These are phyloP conservation scores for Tridacna gigas DNA, from an alignment of 2,888 invertebrate genomes.

Conservation along the genomic window DNA sequence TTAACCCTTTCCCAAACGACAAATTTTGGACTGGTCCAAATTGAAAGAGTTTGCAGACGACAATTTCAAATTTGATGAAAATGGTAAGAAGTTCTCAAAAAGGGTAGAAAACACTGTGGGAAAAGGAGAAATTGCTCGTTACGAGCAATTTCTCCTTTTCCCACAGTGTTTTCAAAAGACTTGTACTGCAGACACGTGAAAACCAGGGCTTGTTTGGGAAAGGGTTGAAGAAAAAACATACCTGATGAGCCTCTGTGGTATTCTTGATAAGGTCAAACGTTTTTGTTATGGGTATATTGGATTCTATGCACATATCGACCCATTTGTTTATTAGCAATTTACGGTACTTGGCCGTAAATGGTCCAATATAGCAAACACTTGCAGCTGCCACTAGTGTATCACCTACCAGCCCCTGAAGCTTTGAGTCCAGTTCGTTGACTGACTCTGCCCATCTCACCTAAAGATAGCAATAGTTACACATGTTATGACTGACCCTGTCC, in stretches of 20 bases:
- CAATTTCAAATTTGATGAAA: too few relatives aligned
- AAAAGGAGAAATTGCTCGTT: not conserved
- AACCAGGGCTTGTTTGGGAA: not conserved
- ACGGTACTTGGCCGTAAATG: slow-evolving; percentile 82
- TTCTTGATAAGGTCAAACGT: slow-evolving; percentile 80
- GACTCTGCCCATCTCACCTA: slow-evolving; percentile 83
- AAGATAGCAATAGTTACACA: not conserved
- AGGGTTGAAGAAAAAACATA: slow-evolving; percentile 37
- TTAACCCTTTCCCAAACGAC: too few relatives aligned
- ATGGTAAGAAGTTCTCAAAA: too few relatives aligned
- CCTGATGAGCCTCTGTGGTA: slow-evolving; percentile 81
- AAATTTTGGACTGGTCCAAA: too few relatives aligned
- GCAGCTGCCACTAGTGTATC: slow-evolving; percentile 83
- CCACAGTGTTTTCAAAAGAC: not conserved
- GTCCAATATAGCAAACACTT: slow-evolving; percentile 83
- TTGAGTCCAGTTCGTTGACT: slow-evolving; percentile 79
- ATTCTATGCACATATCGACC: slow-evolving; percentile 73
- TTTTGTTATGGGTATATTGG: slow-evolving; percentile 78
- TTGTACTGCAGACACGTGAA: not conserved
- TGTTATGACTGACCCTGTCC: not conserved
- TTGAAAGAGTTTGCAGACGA: too few relatives aligned
- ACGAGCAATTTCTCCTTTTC: not conserved
- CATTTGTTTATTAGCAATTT: slow-evolving; percentile 74
- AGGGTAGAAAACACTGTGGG: not conserved
- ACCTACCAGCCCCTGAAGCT: slow-evolving; percentile 82